Base-by-base conservation (phyloP, 2,797 vertebrate genomes). In the Bradypodion ventrale region DNA sequence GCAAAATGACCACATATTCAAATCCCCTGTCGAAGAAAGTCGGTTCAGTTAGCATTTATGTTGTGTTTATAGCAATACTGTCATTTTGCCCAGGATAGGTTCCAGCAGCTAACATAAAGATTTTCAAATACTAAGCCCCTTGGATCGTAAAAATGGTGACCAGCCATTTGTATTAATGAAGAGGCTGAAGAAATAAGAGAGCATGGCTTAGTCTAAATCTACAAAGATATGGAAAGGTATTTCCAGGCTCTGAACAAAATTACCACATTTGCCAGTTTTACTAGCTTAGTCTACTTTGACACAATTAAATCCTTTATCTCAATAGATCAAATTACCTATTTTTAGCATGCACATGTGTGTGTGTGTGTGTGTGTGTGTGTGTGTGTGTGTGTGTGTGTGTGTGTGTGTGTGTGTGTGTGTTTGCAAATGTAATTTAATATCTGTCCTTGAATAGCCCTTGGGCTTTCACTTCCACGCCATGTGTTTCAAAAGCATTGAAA, bases 371-470 rank as follows among this genome's bases (percentile, higher is more conserved):
- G n/a, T n/a, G n/a, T n/a, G n/a, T n/a, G n/a, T n/a, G n/a, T n/a
- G n/a, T n/a, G n/a, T n/a, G n/a, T n/a, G n/a, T n/a, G n/a, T n/a
- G n/a, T n/a, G n/a, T n/a, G n/a, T n/a, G n/a, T n/a, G n/a, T n/a
- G n/a, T n/a, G n/a, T n/a, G n/a, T n/a, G n/a, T n/a, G n/a, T n/a
- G n/a, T n/a, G n/a, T n/a, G n/a, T n/a, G n/a, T n/a, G n/a, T n/a
- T n/a, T n/a, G 35, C 75, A 63, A 90, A 81, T 35, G 65, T 5
- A 77, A 60, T 73, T 90, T 85, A 85, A 83, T 63, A 89, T 65
- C 46, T 46, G 44, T 72, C 81, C 82, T 90, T 91, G 69, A 89
- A 88, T 93, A 89, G 78, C 75, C 76, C 84, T 91, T 76, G 40
- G 59, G 82, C 84, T 87, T 87, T 88, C 72, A 89, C 83, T 85